Conservation (phyloP, 2,888 invertebrate species). For the Dicroscelio sp. region DNA sequence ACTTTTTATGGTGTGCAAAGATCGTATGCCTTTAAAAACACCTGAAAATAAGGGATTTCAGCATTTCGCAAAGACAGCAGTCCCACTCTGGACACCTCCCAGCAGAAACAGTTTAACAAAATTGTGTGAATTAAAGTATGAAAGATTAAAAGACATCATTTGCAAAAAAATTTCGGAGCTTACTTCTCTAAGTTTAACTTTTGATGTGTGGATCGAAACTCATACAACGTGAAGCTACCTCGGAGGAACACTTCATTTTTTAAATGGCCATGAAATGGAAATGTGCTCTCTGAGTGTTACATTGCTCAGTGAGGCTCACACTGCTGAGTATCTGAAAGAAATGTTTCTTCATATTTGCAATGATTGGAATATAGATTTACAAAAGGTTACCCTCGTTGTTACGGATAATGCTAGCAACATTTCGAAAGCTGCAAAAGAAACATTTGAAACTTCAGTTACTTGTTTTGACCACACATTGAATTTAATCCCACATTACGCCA, state of each 20-base stretch:
- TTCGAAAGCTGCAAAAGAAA: conserved; percentile 58
- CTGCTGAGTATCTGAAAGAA: conserved; percentile 72
- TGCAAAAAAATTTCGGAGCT: background rate
- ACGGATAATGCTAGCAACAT: conserved; percentile 78
- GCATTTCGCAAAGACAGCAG: conserved; percentile 44
- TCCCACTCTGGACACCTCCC: conserved; percentile 50
- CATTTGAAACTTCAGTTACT: conserved; percentile 57
- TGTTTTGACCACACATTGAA: conserved; percentile 78
- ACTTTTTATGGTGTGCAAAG: conserved; percentile 53
- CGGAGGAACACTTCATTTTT: conserved; percentile 56
- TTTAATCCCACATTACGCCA: conserved; percentile 74
- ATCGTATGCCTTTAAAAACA: conserved; percentile 44
- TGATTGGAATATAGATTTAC: conserved; percentile 58
- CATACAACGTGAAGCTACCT: conserved; percentile 49
- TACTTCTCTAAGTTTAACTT: conserved; percentile 32
- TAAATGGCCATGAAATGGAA: conserved; percentile 50
- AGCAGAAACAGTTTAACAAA: conserved; percentile 29
- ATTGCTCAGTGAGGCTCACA: conserved; percentile 92
- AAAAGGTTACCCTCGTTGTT: conserved; percentile 68
- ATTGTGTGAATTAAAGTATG: conserved; percentile 34
- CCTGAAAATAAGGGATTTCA: conserved; percentile 52
- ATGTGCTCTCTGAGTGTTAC: conserved; percentile 96
- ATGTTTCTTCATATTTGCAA: conserved; percentile 53
- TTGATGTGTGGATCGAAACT: conserved; percentile 56
- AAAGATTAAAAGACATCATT: background rate